Conservation (phyloP, 2,888 invertebrate species). For the Dasypogon diadema region DNA sequence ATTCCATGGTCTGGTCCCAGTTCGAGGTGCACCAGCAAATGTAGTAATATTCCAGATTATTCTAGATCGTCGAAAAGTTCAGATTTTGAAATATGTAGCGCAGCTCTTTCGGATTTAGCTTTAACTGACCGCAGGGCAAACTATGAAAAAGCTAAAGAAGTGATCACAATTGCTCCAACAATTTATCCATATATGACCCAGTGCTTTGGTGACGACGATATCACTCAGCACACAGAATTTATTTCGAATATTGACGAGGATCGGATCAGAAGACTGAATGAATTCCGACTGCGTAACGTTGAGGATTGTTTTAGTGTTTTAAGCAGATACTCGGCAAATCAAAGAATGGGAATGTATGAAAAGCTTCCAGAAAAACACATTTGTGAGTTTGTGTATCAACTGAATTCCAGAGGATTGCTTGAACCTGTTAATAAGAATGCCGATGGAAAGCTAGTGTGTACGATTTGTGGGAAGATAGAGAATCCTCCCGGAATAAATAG, state of each 20-base stretch:
- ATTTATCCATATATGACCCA: no score
- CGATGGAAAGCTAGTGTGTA: constrained; percentile 7
- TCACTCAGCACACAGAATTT: neutral
- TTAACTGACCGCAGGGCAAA: constrained; percentile 11
- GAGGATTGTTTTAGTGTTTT: constrained; percentile 40
- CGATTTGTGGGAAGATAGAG: neutral
- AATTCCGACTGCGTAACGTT: constrained; percentile 27
- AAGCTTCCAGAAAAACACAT: neutral
- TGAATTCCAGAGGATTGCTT: constrained; percentile 12
- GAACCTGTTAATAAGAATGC: neutral
- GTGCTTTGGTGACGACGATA: no score
- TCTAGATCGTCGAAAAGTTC: neutral
- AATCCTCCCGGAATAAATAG: neutral
- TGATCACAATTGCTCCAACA: neutral
- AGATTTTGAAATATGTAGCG: constrained; percentile 12
- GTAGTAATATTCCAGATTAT: neutral
- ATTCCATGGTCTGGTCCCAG: constrained; percentile 33
- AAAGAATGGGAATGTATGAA: neutral
- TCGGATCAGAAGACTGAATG: constrained; percentile 15
- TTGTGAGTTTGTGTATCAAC: constrained; percentile 40
- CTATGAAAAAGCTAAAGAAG: constrained; percentile 19
- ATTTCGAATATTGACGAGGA: neutral
- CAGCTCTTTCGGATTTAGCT: neutral
- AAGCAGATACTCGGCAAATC: constrained; percentile 16
- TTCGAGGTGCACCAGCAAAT: constrained; percentile 12